Base-by-base conservation (phyloP, 1,140 invertebrate species). In the Aphaenogaster rudis region DNA sequence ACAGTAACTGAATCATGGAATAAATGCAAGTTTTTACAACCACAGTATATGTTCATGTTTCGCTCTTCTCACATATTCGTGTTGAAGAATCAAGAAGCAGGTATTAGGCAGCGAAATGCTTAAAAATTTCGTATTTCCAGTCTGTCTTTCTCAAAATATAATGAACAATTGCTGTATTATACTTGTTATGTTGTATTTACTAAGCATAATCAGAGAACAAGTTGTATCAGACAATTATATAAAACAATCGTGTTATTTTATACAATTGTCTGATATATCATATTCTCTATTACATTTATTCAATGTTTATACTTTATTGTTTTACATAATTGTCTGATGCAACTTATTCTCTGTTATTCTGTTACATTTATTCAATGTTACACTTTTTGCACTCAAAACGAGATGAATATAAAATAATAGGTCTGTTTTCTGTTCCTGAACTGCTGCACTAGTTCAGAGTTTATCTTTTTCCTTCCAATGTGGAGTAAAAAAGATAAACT, bases 11-110 rank as follows among this genome's bases (percentile, higher is more conserved):
- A 54, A 39, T 52, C 9, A 39, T 74, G 9, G 11, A 76, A 57
- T 74, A 76, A 39, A 76, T 59, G 13, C 17, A 15, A 21, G 7
- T 76, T 76, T 59, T 59, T 76, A 76, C 48, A 39, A 76, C 17
- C 50, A 74, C 15, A 54, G 39, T 36, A 28, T 13, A 45, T 21
- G 8, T 39, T 36, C 11, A 48, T 33, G 3, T 72, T 8, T 50
- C 11, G 13, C 28, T 17, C 21, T 17, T 71, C 4, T 69, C 11
- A 48, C 21, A 36, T 5, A 39, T 67, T 39, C 9, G 21, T 15
- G 13, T 54, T 2, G 33, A 74, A 3, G 2, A n/a, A 54, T n/a
- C 5, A 36, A 54, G 28, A 59, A 59, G 9, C 57, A 9, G 8
- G 9, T 21, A 8, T 59, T 3, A 1, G 3, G 9, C 21, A 11